These are phyloP conservation scores for Proteles cristata DNA, from an alignment of 2,113 vertebrate species.

Conservation along the genomic window DNA sequence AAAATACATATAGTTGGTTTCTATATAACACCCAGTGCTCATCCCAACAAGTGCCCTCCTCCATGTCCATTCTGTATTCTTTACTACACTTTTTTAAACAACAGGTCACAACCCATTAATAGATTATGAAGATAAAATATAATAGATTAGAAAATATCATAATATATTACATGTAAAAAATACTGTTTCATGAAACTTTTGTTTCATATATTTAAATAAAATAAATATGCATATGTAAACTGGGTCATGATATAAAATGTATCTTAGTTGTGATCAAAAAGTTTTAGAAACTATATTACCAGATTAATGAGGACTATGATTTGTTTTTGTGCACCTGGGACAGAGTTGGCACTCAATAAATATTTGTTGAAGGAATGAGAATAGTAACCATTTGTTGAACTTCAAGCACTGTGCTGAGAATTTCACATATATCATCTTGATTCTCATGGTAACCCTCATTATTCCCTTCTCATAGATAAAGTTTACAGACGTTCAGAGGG, in stretches of 20 bases:
- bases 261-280: constrained; percentile 9
- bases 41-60: too few species aligned
- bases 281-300: neutral
- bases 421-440: neutral
- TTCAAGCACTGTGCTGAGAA: neutral
- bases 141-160: constrained; percentile 14
- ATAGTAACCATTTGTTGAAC: constrained; percentile 7
- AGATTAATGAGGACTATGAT: neutral
- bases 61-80: neutral
- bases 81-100: constrained; percentile 33
- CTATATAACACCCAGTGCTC: too few species aligned
- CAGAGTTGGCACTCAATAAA: neutral
- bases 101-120: neutral
- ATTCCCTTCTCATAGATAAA: neutral
- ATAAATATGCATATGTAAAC: neutral
- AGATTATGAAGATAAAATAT: constrained; percentile 36
- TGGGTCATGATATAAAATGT: constrained; percentile 23
- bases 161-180: neutral
- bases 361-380: neutral
- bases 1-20: too few species aligned
- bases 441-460: neutral
- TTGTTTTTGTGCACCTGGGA: neutral
- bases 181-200: constrained; percentile 43
- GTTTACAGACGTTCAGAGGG: constrained; percentile 11
- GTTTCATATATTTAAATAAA: constrained; percentile 36